Base-by-base conservation (phyloP, 2,113 vertebrate genomes). In the Anarhynchus alexandrinus region DNA sequence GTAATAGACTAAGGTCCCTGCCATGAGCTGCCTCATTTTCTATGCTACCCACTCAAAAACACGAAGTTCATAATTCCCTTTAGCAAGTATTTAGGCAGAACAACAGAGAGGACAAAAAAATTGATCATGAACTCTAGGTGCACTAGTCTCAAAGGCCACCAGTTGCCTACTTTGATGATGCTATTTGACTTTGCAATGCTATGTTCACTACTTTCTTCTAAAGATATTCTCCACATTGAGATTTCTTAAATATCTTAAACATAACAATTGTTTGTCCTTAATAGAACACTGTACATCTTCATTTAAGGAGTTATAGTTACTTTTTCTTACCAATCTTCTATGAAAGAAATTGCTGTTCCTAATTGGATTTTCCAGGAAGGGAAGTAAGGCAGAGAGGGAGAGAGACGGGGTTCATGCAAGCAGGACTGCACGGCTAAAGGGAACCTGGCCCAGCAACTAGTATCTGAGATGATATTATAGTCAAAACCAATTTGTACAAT, bases 1-100 rank as follows among this genome's bases (percentile, higher is more conserved):
- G 3, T 29, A 45, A 58, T 6, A 90, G 55, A 21, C 20, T 90
- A 86, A 76, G 47, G 79, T 25, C 32, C 45, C 38, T 64, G 15
- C 4, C 21, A 32, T 1, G 0, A 42, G 15, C 2, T 9, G 82
- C 12, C 14, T 25, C 27, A 4, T 30, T 54, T 62, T 57, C 69
- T 38, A 19, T 69, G 30, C 17, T 66, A 55, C 11, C 17, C 15
- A 23, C 16, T 64, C 19, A 86, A 30, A 80, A 74, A 74, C 6
- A 87, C 14, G 40, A 15, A 76, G n/a, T 26, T 55, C 20, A 54
- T 32, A 18, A 64, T 51, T 79, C 21, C 13, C 62, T 65, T 45
- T 36, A 82, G 12, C 82, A 79, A 90, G 21, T 15, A 84, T 70
- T 82, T 74, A 77, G 69, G 36, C 42, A 79, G 34, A 73, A 52